phyloP scores from a whole-genome alignment of 2,113 vertebrate species.

The Phylloscopus whistleri region DNA sequence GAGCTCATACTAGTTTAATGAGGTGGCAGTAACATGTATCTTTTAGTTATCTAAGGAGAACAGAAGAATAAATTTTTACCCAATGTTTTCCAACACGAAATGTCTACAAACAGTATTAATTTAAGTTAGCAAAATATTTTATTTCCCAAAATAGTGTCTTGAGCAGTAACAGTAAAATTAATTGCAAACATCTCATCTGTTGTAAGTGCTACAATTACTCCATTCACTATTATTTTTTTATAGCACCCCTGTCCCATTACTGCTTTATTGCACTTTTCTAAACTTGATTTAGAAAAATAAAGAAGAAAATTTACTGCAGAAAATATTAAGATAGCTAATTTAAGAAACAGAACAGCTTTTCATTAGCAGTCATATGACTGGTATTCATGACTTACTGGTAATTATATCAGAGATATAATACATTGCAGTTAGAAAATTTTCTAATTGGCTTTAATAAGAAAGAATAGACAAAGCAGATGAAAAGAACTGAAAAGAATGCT shows the following conservation, averaged over 20 bases:
- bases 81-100: not conserved
- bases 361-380: conserved; percentile 13
- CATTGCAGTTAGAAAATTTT: not conserved
- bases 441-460: conserved; percentile 36
- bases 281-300: conserved; percentile 35
- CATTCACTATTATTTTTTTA: not conserved
- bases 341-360: conserved; percentile 48
- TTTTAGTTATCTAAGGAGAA: not conserved
- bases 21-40: not conserved
- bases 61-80: not conserved
- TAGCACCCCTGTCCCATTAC: conserved; percentile 5
- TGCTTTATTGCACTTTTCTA: not conserved
- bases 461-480: conserved; percentile 13
- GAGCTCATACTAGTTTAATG: not conserved
- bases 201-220: conserved; percentile 14
- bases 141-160: conserved; percentile 14
- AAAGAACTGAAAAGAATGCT: conserved; percentile 1
- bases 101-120: not conserved
- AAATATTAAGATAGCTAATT: conserved; percentile 51
- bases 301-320: conserved; percentile 10
- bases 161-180: conserved; percentile 26
- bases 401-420: conserved; percentile 51
- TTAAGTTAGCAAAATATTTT: conserved; percentile 26
- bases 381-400: conserved; percentile 40
- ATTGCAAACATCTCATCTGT: conserved; percentile 26